These are phyloP conservation scores for Protosalanx chinensis DNA, from an alignment of 2,797 vertebrate genomes.

Conservation along the genomic window DNA sequence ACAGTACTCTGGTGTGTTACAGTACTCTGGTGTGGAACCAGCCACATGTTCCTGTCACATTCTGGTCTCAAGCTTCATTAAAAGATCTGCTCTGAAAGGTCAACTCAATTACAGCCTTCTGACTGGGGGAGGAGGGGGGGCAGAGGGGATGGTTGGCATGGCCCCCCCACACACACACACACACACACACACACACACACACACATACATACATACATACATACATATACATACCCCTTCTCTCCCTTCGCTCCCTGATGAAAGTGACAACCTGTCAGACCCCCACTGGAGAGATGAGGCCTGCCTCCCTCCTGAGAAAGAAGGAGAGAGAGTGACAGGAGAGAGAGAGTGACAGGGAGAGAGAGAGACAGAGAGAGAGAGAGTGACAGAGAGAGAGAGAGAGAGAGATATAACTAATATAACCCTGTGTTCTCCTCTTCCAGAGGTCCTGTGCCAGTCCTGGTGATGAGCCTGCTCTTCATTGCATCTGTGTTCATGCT, in stretches of 20 bases:
- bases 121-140: slow-evolving; percentile 52
- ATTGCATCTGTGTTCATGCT: slow-evolving; percentile 99
- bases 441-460: slow-evolving; percentile 95
- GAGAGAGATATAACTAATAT: slow-evolving; percentile 10
- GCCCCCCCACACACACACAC: slow-evolving; percentile 27
- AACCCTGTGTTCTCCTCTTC: slow-evolving; percentile 37
- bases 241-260: slow-evolving; percentile 71
- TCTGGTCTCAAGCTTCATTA: slow-evolving; percentile 78
- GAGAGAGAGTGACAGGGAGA: no score
- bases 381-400: slow-evolving; percentile 35
- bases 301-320: neutral
- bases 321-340: slow-evolving; percentile 18
- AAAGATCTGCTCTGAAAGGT: slow-evolving; percentile 79
- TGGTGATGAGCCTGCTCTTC: slow-evolving; percentile 99
- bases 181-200: no score
- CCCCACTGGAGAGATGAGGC: neutral
- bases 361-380: no score
- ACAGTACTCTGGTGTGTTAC: no score
- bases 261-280: slow-evolving; percentile 48
- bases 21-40: slow-evolving; percentile 49
- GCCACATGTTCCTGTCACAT: slow-evolving; percentile 70
- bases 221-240: no score
- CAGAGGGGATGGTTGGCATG: slow-evolving; percentile 70
- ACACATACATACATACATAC: no score
- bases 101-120: slow-evolving; percentile 84